phyloP scores from a whole-genome alignment of 2,113 vertebrate genomes.

The Catharus bicknelli region DNA sequence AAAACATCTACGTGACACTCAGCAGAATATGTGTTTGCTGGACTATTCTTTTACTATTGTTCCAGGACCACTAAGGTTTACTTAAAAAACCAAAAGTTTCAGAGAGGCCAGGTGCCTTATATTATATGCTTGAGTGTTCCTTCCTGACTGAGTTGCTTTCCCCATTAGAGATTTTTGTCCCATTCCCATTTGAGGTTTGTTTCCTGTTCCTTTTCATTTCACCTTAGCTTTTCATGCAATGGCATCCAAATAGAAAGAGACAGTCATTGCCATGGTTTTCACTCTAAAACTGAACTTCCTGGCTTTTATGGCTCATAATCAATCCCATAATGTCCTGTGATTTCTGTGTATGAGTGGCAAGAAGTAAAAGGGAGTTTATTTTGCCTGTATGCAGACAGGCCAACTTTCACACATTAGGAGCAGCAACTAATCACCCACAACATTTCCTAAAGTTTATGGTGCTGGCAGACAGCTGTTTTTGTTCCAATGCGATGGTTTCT shows the following conservation, averaged over 20 bases:
- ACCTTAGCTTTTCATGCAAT: constrained; percentile 11
- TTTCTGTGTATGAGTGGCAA: constrained; percentile 1
- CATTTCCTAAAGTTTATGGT: constrained; percentile 51
- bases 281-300: constrained; percentile 32
- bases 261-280: constrained; percentile 20
- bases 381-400: constrained; percentile 37
- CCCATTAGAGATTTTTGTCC: constrained; percentile 8
- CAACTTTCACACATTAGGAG: constrained; percentile 65
- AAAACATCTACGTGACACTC: background rate
- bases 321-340: constrained; percentile 15
- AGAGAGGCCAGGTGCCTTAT: constrained; percentile 34
- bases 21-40: background rate
- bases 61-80: background rate
- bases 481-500: constrained; percentile 34
- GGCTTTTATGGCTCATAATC: constrained; percentile 43
- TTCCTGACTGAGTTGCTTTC: constrained; percentile 40
- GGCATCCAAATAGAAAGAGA: constrained; percentile 21
- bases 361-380: constrained; percentile 33
- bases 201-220: constrained; percentile 42
- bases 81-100: background rate
- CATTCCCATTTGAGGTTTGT: constrained; percentile 20
- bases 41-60: background rate
- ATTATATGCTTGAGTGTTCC: constrained; percentile 10
- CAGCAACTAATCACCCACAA: constrained; percentile 59
- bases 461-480: constrained; percentile 55